Conservation (phyloP, 2,888 invertebrate genomes). For the Criorhina ranunculi region DNA sequence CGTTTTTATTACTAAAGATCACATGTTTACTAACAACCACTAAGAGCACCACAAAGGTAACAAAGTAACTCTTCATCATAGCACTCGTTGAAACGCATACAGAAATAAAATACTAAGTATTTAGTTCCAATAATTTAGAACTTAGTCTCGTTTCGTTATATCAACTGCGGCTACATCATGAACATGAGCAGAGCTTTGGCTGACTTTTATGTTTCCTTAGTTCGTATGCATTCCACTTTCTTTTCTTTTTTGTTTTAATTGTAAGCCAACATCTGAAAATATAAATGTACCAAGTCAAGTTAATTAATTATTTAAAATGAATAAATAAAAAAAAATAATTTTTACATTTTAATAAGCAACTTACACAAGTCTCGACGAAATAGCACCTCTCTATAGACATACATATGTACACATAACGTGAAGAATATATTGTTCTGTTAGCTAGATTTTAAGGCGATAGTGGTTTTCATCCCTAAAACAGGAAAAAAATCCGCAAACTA, state of each 20-base stretch:
- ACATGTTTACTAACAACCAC: slow-evolving; percentile 67
- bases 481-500: no score
- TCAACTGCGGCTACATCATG: slow-evolving; percentile 56
- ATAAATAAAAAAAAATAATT: no score
- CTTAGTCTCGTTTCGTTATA: slow-evolving; percentile 1
- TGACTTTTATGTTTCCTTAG: not conserved
- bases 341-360: no score
- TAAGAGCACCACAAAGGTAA: slow-evolving; percentile 63
- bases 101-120: slow-evolving; percentile 21
- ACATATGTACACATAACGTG: no score
- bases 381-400: no score
- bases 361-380: no score
- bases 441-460: no score
- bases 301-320: not conserved
- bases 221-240: not conserved
- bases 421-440: no score
- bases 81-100: slow-evolving; percentile 36
- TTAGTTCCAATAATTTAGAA: slow-evolving; percentile 28
- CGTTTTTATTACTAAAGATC: slow-evolving; percentile 52
- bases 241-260: no score
- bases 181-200: not conserved
- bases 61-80: slow-evolving; percentile 63
- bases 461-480: no score
- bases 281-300: not conserved
- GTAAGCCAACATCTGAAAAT: slow-evolving; percentile 2